phyloP scores from a whole-genome alignment of 1,140 invertebrate genomes.

The Campodea augens region DNA sequence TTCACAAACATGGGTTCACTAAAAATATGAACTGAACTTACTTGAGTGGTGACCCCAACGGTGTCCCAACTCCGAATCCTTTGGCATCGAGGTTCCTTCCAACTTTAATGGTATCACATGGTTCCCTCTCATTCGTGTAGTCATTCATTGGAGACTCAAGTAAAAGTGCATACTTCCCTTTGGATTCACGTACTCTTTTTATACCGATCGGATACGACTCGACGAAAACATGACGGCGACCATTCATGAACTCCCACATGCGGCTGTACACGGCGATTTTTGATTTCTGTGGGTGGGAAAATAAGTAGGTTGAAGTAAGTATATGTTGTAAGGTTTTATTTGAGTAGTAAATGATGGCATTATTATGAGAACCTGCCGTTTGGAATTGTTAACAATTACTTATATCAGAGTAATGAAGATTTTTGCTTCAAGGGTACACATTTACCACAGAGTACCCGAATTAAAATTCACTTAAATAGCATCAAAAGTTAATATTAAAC shows the following conservation, averaged over 20 bases:
- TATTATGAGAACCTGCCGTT: too few species aligned
- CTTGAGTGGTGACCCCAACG: constrained; percentile 74
- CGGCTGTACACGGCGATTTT: constrained; percentile 73
- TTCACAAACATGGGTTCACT: too few species aligned
- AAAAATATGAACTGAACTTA: constrained; percentile 33
- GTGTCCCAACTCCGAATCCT: constrained; percentile 83
- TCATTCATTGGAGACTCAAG: constrained; percentile 89
- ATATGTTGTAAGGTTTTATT: too few species aligned
- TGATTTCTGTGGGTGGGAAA: constrained; percentile 43
- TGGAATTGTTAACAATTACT: too few species aligned
- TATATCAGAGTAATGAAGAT: too few species aligned
- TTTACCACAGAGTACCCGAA: too few species aligned
- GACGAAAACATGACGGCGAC: constrained; percentile 61
- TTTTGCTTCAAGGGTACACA: too few species aligned
- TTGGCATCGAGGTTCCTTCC: constrained; percentile 80
- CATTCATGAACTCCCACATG: constrained; percentile 94
- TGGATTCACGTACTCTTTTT: constrained; percentile 52
- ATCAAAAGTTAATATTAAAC: too few species aligned
- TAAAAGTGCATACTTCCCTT: constrained; percentile 84
- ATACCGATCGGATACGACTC: constrained; percentile 69
- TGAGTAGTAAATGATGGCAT: too few species aligned
- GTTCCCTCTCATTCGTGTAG: constrained; percentile 76
- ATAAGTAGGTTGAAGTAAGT: too few species aligned
- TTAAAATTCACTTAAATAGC: too few species aligned
- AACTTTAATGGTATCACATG: constrained; percentile 91